Evolutionary conservation across 1,140 invertebrate genomes (phyloP), one percentile per base, ranked within the genome.

Genomic region (Luehdorfia chinensis): DNA sequence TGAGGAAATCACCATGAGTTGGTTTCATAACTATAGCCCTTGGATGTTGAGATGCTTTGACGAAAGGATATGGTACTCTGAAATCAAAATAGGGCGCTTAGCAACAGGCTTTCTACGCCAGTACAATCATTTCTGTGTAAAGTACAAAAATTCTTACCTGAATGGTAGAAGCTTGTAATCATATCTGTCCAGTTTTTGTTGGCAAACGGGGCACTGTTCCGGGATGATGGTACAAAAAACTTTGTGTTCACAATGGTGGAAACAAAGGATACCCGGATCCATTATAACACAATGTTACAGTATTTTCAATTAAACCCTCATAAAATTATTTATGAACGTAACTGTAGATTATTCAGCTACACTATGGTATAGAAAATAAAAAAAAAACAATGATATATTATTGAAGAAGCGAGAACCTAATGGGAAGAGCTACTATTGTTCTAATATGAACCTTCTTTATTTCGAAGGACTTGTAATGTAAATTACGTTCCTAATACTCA

Each of bases 221-320:
- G 93, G 93, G 55, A 95, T 87, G 46, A 87, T 78, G 62, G 94
- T 93, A 76, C 92, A 93, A 87, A 94, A 94, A 49, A 94, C 90
- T 89, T 94, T 94, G 41, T 90, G 88, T 31, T 90, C 90, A 84
- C 93, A 95, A 87, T 95, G 94, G 85, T 94, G 92, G 85, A 94
- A 93, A 87, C 93, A 95, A 66, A 94, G 85, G 72, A 95, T 93
- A 57, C 93, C 93, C 53, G 93, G 92, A 90, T 94, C 93, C 87
- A 87, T 87, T 69, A 66, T 76, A 60, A 41, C 46, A 46, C 31
- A 64, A 55, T 66, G 47, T 34, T 39, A 46, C 30, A 43, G 14
- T 56, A 63, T 64, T 61, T 53, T 76, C 64, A 69, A 75, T 73
- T 41, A 63, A 77, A 68, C 49, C 15, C 30, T 30, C 25, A 52